phyloP scores from a whole-genome alignment of 2,797 vertebrate genomes.

The Acanthornis magna region DNA sequence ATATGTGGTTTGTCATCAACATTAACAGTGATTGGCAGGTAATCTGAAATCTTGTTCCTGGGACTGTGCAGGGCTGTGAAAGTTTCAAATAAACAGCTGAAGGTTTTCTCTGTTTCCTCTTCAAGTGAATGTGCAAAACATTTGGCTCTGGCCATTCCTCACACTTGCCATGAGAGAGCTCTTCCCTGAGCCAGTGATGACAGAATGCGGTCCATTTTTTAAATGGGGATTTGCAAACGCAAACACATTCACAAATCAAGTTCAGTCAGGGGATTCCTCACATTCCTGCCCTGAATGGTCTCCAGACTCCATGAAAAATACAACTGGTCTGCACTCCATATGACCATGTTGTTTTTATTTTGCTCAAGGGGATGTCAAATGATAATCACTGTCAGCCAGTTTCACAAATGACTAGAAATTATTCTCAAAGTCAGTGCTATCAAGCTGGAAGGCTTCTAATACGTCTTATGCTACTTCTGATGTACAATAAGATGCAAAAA shows the following conservation, averaged over 20 bases:
- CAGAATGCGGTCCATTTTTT: constrained; percentile 6
- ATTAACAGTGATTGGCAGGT: neutral
- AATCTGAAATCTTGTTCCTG: neutral
- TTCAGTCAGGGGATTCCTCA: neutral
- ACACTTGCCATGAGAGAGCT: neutral
- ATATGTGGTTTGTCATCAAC: neutral
- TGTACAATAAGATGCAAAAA: neutral
- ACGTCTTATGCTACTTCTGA: neutral
- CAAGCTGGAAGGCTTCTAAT: neutral
- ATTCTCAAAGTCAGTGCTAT: neutral
- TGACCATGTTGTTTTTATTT: neutral
- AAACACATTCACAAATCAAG: constrained; percentile 10
- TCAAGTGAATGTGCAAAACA: neutral
- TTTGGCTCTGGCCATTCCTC: neutral
- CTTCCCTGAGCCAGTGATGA: neutral
- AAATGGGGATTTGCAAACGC: neutral
- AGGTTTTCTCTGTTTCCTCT: neutral
- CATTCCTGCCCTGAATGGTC: neutral
- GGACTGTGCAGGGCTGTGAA: neutral
- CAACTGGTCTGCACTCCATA: neutral
- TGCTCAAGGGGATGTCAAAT: neutral
- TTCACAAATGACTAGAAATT: constrained; percentile 1
- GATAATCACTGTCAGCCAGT: neutral
- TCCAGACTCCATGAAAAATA: constrained; percentile 16
- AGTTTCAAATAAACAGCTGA: neutral